Percentiles rank a stretch among this genome's conserved stretches.
Evolutionary conservation across 2,797 vertebrate species (phyloP).

Genomic region (Pyrocephalus nanus): DNA sequence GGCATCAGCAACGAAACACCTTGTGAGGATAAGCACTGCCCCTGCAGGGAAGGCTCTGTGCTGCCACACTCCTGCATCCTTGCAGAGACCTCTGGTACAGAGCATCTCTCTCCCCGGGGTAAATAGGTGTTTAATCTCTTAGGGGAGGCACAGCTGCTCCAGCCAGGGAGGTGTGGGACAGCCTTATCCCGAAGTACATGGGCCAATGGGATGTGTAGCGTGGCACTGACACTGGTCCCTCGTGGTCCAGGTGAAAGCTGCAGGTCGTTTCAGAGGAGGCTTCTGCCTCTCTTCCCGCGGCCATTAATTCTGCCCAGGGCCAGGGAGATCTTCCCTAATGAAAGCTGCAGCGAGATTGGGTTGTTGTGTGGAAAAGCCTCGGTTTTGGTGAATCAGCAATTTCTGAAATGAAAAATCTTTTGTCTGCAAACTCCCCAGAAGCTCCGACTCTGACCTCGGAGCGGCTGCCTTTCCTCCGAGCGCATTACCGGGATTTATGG

Average conservation of each 20-base stretch:
- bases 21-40: background rate
- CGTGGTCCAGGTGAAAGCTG: background rate
- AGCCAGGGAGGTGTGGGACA: background rate
- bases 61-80: background rate
- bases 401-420: slow-evolving; percentile 62
- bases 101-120: background rate
- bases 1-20: background rate
- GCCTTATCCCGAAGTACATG: accelerated
- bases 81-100: accelerated
- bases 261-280: background rate
- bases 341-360: slow-evolving; percentile 18
- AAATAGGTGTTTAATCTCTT: background rate
- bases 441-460: background rate
- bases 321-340: slow-evolving; percentile 28
- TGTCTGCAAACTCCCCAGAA: slow-evolving; percentile 56
- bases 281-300: background rate
- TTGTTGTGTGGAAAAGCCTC: slow-evolving; percentile 40
- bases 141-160: background rate
- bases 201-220: accelerated
- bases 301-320: slow-evolving; percentile 35
- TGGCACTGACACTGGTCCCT: background rate
- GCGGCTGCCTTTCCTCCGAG: background rate
- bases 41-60: background rate
- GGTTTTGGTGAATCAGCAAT: slow-evolving; percentile 54
- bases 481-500: slow-evolving; percentile 53